Evolutionary conservation across 1,140 invertebrate genomes (phyloP).

Genomic region (Temnothorax curvispinosus): DNA sequence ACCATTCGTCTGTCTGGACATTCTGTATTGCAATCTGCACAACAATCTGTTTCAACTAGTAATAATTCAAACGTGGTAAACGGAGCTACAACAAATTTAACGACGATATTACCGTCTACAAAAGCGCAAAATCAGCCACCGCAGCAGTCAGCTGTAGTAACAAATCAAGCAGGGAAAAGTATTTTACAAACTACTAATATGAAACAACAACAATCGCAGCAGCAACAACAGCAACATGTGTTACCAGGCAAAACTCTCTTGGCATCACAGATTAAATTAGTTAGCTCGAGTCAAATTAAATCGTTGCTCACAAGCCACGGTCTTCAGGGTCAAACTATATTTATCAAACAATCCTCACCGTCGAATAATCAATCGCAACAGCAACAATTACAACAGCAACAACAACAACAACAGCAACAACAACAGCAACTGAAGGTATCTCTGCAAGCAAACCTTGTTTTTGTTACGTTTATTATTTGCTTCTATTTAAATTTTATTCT

Average conservation of each 20-base stretch:
- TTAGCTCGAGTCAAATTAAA: conserved; percentile 84
- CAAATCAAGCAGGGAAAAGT: conserved; percentile 83
- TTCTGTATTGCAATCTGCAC: conserved; percentile 83
- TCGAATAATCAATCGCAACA: conserved; percentile 79
- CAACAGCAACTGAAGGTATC: conserved; percentile 79
- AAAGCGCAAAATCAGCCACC: conserved; percentile 79
- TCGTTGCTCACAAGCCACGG: conserved; percentile 83
- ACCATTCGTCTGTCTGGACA: conserved; percentile 86
- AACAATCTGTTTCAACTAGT: conserved; percentile 73
- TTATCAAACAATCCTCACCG: conserved; percentile 83
- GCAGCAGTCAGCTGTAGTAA: conserved; percentile 77
- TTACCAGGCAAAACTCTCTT: conserved; percentile 83
- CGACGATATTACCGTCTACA: conserved; percentile 80
- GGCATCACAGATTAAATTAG: conserved; percentile 84
- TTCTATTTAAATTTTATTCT: not conserved
- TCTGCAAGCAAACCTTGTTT: not conserved
- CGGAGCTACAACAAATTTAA: conserved; percentile 76
- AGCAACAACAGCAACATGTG: conserved; percentile 80
- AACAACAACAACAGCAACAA: conserved; percentile 76
- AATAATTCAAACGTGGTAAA: conserved; percentile 54
- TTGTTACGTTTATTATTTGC: not conserved
- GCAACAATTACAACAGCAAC: conserved; percentile 76
- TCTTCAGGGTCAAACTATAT: conserved; percentile 84
- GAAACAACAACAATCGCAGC: conserved; percentile 78
- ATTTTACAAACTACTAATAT: conserved; percentile 83